These are phyloP conservation scores for Pyrocoelia pectoralis DNA, from an alignment of 2,888 invertebrate genomes.

Conservation along the genomic window DNA sequence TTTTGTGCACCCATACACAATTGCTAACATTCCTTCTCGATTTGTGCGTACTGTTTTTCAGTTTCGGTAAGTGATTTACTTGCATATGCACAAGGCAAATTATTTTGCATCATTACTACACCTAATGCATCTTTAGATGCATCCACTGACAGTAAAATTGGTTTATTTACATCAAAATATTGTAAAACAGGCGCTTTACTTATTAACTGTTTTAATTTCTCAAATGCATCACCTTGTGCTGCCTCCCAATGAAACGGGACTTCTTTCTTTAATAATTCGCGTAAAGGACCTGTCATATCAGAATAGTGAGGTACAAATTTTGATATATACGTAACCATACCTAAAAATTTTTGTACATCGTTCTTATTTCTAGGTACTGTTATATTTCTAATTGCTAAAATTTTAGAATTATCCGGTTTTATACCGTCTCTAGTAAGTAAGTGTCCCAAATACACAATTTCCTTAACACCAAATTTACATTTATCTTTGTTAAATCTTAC, in stretches of 20 bases:
- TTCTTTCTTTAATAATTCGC: not conserved
- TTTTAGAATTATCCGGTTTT: too few species aligned
- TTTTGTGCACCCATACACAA: not conserved
- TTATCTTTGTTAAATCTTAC: conserved; percentile 1
- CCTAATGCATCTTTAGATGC: conserved; percentile 38
- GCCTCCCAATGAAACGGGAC: not conserved
- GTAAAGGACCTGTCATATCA: not conserved
- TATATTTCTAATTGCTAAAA: too few species aligned
- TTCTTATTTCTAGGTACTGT: too few species aligned
- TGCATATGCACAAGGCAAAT: conserved; percentile 50
- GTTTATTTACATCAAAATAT: conserved; percentile 18
- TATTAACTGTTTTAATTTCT: not conserved
- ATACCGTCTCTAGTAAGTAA: too few species aligned
- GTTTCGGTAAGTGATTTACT: conserved; percentile 40
- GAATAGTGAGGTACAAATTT: too few species aligned
- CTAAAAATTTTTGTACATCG: too few species aligned
- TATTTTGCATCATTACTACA: conserved; percentile 48
- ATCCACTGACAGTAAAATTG: conserved; percentile 15
- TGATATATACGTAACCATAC: too few species aligned
- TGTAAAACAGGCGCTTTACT: conserved; percentile 5
- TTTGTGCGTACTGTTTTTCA: conserved; percentile 46
- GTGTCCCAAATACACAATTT: not conserved
- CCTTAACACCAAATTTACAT: not conserved
- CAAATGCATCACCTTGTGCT: too few species aligned
- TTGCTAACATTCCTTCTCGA: too few species aligned